Base-by-base conservation (phyloP, 2,888 invertebrate genomes). In the Barypeithes pellucidus region DNA sequence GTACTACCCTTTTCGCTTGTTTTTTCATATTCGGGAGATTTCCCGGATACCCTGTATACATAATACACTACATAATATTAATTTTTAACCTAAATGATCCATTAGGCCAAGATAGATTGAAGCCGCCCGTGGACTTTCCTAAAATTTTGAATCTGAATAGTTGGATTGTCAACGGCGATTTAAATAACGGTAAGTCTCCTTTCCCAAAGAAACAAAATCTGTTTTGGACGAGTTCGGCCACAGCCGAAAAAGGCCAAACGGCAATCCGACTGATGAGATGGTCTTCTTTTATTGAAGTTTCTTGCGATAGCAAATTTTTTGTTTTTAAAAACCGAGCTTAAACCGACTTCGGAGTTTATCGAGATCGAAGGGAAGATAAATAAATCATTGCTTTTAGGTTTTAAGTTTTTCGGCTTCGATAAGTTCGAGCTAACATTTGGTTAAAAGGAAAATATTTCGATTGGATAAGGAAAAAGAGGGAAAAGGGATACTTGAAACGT, bases 351-450 rank as follows among this genome's bases (percentile, higher is more conserved):
- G 59, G 63, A 73, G 68, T 68, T 68, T 62, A 73, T 73, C 68
- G 68, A 57, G 67, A 72, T 72, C 67, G 61, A 63, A 62, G 33
- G 47, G 36, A 72, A 59, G 73, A 73, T 73, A 73, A 73, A 73
- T 68, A 73, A 73, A 68, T 65, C 67, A 63, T 68, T 63, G 68
- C 73, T 39, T 41, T 29, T 29, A 29, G 29, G 29, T 29, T 65
- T 59, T 71, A 59, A 60, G 47, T 68, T 68, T 68, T 68, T 68
- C 60, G 29, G 22, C 22, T n/a, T 39, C 33, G 60, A 60, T 47
- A 29, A 60, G 36, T 68, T 60, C 45, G 7, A 24, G 67, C 54
- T 33, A 66, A 54, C 33, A 54, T 66, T 66, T 9, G 24, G 24
- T 43, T n/a, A n/a, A 29, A 61, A 61, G 16, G 45, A 60, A 60